These are phyloP conservation scores for Limnephilus marmoratus DNA, from an alignment of 2,888 invertebrate species.

Conservation along the genomic window DNA sequence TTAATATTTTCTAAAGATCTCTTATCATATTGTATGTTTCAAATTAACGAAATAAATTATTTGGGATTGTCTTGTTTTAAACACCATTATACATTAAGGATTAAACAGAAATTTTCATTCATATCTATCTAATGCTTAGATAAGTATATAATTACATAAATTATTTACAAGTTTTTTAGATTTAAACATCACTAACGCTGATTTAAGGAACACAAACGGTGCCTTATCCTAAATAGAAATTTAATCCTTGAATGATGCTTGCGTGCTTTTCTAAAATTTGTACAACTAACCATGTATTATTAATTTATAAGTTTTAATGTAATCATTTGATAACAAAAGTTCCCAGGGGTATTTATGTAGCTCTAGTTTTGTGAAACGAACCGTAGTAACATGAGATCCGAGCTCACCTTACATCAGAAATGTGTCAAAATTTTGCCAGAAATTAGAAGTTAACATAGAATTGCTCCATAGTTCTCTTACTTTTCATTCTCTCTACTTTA, in stretches of 20 bases:
- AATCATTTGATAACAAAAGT: not conserved
- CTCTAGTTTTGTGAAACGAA: not conserved
- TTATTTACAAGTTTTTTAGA: not conserved
- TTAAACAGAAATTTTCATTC: not conserved
- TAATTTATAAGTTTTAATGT: not conserved
- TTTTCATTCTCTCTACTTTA: not conserved
- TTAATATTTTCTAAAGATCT: not conserved
- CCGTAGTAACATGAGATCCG: not conserved
- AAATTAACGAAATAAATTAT: not conserved
- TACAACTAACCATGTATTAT: not conserved
- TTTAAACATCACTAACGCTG: not conserved
- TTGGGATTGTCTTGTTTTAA: not conserved
- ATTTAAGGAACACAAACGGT: conserved; percentile 32
- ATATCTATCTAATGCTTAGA: not conserved
- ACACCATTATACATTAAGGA: not conserved
- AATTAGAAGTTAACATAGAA: not conserved
- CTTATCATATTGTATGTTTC: not conserved
- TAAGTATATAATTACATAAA: not conserved
- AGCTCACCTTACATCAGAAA: not conserved
- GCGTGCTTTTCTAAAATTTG: not conserved
- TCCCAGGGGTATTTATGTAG: not conserved
- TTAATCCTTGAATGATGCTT: not conserved
- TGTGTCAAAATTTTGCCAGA: not conserved
- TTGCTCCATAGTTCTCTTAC: not conserved
- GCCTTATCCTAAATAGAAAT: conserved; percentile 9